These are phyloP conservation scores for Ichneumoninae sp. DNA, from an alignment of 2,888 invertebrate genomes.

Conservation along the genomic window DNA sequence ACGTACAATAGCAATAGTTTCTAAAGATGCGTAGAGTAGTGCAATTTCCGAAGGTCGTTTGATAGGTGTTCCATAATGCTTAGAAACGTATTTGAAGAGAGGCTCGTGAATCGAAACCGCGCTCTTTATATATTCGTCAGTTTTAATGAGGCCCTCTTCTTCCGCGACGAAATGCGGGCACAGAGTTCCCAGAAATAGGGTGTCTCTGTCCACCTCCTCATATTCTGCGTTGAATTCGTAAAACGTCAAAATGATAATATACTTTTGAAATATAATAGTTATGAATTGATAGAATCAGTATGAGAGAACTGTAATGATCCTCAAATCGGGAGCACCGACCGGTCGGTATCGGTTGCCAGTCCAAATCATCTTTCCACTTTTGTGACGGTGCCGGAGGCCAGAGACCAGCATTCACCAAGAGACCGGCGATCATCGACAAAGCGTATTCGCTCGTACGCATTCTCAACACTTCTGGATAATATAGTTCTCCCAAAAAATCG, in stretches of 20 bases:
- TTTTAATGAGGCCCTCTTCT: conserved; percentile 56
- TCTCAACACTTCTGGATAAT: conserved; percentile 79
- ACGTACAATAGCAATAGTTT: conserved; percentile 62
- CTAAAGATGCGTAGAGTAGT: conserved; percentile 66
- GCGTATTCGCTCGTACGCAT: conserved; percentile 89
- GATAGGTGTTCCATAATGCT: conserved; percentile 63
- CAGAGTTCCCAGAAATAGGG: conserved; percentile 71
- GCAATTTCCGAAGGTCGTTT: conserved; percentile 64
- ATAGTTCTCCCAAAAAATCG: conserved; percentile 84
- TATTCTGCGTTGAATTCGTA: conserved; percentile 48
- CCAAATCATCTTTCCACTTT: conserved; percentile 86
- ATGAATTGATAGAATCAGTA: not conserved
- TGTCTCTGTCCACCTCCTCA: conserved; percentile 57
- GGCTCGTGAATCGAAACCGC: conserved; percentile 52
- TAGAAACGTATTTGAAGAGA: conserved; percentile 61
- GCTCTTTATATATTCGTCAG: conserved; percentile 48
- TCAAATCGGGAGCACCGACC: conserved; percentile 60
- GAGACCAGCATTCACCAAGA: conserved; percentile 89
- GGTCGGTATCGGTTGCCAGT: conserved; percentile 90
- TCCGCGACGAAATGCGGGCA: conserved; percentile 71
- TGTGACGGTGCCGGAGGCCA: conserved; percentile 87
- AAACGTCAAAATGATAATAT: conserved; percentile 12
- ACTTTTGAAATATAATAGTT: conserved; percentile 23
- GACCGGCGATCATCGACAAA: conserved; percentile 90
- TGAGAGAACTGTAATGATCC: not conserved